A percentile compares a stretch with the other conserved stretches of the same genome.
phyloP scores from a whole-genome alignment of 2,797 vertebrate species.

The Premnoplex brunnescens region DNA sequence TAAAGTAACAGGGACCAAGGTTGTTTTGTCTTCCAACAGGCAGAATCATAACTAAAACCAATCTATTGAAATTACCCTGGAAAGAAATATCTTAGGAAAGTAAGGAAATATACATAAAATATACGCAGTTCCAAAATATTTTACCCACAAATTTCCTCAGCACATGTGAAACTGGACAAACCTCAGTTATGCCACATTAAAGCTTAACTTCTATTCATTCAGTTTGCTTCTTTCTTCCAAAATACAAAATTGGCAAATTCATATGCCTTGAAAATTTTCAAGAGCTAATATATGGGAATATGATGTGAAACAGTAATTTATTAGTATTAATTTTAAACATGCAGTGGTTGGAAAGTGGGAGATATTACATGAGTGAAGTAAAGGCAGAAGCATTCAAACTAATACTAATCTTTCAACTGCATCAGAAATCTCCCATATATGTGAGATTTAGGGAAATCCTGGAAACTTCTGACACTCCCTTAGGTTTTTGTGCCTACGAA shows the following conservation, averaged over 20 bases:
- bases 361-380: neutral
- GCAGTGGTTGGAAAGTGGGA: neutral
- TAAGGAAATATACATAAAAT: neutral
- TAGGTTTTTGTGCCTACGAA: neutral
- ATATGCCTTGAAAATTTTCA: neutral
- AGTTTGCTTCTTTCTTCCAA: neutral
- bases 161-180: neutral
- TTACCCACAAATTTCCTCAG: neutral
- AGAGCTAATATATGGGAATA: neutral
- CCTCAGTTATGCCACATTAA: neutral
- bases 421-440: neutral
- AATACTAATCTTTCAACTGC: neutral
- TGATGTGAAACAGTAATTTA: neutral
- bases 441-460: neutral
- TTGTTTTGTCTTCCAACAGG: neutral
- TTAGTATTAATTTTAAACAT: neutral
- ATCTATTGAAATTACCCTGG: neutral
- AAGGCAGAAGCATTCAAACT: neutral
- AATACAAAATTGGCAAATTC: neutral
- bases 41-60: neutral
- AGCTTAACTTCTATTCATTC: neutral
- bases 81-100: neutral
- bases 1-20: neutral
- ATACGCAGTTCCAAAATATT: neutral
- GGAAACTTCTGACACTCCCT: neutral